phyloP scores from a whole-genome alignment of 2,797 vertebrate species.

The Cottoperca gobio region DNA sequence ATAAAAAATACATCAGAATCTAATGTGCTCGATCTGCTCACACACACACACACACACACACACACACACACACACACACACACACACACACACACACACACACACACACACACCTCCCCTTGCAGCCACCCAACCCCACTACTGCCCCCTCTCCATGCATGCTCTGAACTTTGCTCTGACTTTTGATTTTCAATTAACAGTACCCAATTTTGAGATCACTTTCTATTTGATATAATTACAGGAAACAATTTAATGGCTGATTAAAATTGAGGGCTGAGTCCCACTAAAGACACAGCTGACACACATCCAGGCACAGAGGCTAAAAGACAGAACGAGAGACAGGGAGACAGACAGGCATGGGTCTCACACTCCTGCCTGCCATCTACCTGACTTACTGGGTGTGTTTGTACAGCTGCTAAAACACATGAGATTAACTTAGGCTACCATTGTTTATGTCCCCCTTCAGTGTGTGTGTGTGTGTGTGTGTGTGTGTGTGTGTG shows the following conservation, averaged over 20 bases:
- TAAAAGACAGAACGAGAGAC: conserved; percentile 24
- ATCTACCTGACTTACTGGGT: conserved; percentile 68
- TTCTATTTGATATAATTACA: conserved; percentile 95
- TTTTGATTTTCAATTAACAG: conserved; percentile 98
- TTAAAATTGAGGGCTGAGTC: conserved; percentile 91
- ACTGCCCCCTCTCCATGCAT: conserved; percentile 64
- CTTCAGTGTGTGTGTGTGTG: conserved; percentile 50
- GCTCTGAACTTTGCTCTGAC: conserved; percentile 93
- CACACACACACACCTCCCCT: neutral
- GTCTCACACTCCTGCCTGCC: conserved; percentile 34
- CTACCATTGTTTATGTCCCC: conserved; percentile 86
- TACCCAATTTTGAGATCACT: conserved; percentile 91
- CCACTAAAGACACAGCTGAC: conserved; percentile 87
- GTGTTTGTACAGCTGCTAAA: conserved; percentile 94
- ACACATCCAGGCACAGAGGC: conserved; percentile 73
- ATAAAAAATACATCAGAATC: conserved; percentile 85
- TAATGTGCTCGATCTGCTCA: conserved; percentile 2
- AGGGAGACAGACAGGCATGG: conserved; percentile 20
- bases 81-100: neutral
- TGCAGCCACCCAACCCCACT: neutral
- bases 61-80: neutral
- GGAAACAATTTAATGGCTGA: conserved; percentile 98
- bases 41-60: neutral
- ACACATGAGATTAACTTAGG: conserved; percentile 88
- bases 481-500: conserved; percentile 3